phyloP scores from a whole-genome alignment of 2,888 invertebrate species.

The Lysandra coridon region DNA sequence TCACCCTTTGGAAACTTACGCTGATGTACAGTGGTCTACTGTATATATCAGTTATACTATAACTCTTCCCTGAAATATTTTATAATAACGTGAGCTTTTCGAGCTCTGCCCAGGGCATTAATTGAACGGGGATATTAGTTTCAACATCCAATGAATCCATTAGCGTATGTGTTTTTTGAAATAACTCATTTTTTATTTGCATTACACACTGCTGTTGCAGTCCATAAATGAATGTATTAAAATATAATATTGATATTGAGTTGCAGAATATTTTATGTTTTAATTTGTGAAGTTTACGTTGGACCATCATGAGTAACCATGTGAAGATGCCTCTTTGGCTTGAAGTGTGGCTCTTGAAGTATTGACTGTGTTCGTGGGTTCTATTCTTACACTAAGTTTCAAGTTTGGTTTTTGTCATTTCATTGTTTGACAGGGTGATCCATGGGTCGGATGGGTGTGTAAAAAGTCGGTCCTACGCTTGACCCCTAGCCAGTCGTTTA shows the following conservation, averaged over 20 bases:
- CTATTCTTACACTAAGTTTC: too few species aligned
- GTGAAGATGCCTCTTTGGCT: too few species aligned
- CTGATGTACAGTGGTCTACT: background rate
- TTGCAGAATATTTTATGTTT: background rate
- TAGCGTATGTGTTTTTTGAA: background rate
- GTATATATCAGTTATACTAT: background rate
- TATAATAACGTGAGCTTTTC: background rate
- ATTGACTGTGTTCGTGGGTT: too few species aligned
- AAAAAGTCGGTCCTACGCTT: too few species aligned
- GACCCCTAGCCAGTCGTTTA: too few species aligned
- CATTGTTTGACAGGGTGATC: too few species aligned
- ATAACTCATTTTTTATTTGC: background rate
- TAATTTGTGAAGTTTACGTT: background rate
- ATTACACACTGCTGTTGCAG: background rate
- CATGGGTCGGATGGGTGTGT: too few species aligned
- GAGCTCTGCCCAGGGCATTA: constrained; percentile 11
- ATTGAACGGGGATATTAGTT: constrained; percentile 18
- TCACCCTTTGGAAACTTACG: too few species aligned
- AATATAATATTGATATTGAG: background rate
- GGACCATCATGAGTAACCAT: background rate
- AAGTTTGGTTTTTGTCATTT: too few species aligned
- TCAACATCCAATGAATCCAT: background rate
- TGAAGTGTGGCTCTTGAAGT: too few species aligned
- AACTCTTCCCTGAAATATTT: background rate
- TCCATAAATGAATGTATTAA: background rate